Base-by-base conservation (phyloP, 2,888 invertebrate species). In the Agonopterix arenella region DNA sequence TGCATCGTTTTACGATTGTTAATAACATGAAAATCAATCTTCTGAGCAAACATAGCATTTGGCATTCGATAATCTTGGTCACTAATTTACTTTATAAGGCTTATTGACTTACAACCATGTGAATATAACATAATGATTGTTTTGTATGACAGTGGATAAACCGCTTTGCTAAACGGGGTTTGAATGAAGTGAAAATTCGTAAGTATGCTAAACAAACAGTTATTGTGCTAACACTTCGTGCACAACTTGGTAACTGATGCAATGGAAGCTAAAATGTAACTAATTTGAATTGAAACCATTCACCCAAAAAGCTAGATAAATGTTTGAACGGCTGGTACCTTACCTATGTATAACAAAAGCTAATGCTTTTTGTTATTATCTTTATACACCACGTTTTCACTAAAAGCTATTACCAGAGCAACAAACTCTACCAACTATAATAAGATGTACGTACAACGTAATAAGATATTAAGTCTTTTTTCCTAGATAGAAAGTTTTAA, bases 71-170 rank as follows among this genome's bases (percentile, higher is more conserved):
- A 28, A 58, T 57, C 57, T 54, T 64, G 56, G 66, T 67, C 62
- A 72, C 73, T 73, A 73, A 73, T 70, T 62, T 61, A 50, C 52
- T 53, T 55, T 53, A 52, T 72, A 65, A 67, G 58, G 77, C 77
- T 77, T 76, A 68, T 71, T 73, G 59, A 71, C 61, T 60, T 61
- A 70, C 54, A 54, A 52, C n/a, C 52, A 46, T 60, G 61, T 59
- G 54, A 60, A 54, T 54, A 57, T 50, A 50, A 50, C 55, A 52
- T 49, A 48, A 28, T 46, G 47, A 53, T 49, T 53, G 55, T 55
- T 57, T 53, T 54, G 60, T 56, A 55, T 60, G 59, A 60, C 52
- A 36, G 43, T 46, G 44, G 48, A 28, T 28, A 48, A 56, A 52
- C 52, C 48, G 60, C 60, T 61, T 60, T 62, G 59, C 60, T 60